Base-by-base conservation (phyloP, 1,140 invertebrate species). In the Ladona fulva region DNA sequence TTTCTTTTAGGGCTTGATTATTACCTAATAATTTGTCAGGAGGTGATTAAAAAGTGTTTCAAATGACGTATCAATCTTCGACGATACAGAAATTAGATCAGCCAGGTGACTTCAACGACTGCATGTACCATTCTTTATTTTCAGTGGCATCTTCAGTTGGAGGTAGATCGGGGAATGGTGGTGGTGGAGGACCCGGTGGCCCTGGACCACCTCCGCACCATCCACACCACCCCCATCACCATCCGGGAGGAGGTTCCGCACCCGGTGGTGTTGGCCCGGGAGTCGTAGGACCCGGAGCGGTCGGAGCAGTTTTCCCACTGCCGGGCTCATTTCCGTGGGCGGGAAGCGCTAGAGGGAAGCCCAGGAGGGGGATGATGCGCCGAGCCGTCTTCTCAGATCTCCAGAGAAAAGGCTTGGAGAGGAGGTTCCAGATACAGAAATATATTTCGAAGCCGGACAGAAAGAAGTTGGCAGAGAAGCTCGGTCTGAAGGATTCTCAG, bases 401-500 rank as follows among this genome's bases (percentile, higher is more conserved):
- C 0, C 97, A 99, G 83, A 86, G 97, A 76, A 95, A 97, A 81
- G 97, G 97, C 0, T 87, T 99, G 76, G 97, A 99, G 86, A 94
- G 96, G 81, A 86, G 96, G 81, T 99, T 98, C 86, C 95, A 97
- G 84, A 89, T 97, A n/a, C 97, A 99, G 86, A 98, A 98, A 85
- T 99, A 99, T 85, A 98, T 99, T 82, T 97, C 95, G 78, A 99
- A 99, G 85, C 96, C 96, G 0, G 97, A 99, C 85, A 90, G 97
- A 82, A 95, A 97, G 85, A 97, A 98, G 83, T 86, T 99, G 37
- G 97, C 97, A 0, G 96, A 97, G 83, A 96, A 97, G 85, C 88
- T 99, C 59, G 97, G 96, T 24, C 89, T 99, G 0, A 98, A 97
- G 82, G 97, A 99, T 83, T 95, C 94, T 82, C 95, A 96, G 91